phyloP scores from a whole-genome alignment of 2,888 invertebrate species.

The Metalampra italica region DNA sequence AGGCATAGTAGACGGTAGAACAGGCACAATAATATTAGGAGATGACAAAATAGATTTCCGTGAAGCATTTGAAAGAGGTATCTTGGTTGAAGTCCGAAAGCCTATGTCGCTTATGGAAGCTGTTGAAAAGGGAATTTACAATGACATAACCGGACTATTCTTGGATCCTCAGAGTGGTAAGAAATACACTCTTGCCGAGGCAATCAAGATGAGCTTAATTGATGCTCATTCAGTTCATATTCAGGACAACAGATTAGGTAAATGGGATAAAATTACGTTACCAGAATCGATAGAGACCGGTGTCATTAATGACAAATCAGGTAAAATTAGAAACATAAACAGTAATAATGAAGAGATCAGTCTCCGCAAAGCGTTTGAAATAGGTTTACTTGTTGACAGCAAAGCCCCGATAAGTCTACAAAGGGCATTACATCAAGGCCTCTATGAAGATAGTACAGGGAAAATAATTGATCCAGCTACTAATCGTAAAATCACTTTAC shows the following conservation, averaged over 20 bases:
- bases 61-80: slow-evolving; percentile 91
- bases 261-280: slow-evolving; percentile 87
- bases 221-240: slow-evolving; percentile 91
- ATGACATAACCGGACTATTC: slow-evolving; percentile 87
- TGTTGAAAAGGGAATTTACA: slow-evolving; percentile 88
- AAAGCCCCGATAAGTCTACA: slow-evolving; percentile 90
- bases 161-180: slow-evolving; percentile 89
- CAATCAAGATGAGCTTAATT: slow-evolving; percentile 88
- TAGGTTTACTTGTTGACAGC: slow-evolving; percentile 88
- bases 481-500: slow-evolving; percentile 87
- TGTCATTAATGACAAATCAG: slow-evolving; percentile 84
- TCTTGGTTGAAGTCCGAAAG: slow-evolving; percentile 88
- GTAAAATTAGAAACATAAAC: slow-evolving; percentile 84
- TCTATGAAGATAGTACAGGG: slow-evolving; percentile 88
- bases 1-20: slow-evolving; percentile 86
- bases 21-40: slow-evolving; percentile 82
- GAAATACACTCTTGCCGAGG: slow-evolving; percentile 88
- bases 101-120: slow-evolving; percentile 91
- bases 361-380: slow-evolving; percentile 86
- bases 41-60: slow-evolving; percentile 86
- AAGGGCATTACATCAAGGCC: slow-evolving; percentile 90
- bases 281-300: slow-evolving; percentile 87
- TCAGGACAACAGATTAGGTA: slow-evolving; percentile 86
- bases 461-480: slow-evolving; percentile 90
- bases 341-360: slow-evolving; percentile 83